phyloP scores from a whole-genome alignment of 1,140 invertebrate genomes.

The Dendrolimus kikuchii region DNA sequence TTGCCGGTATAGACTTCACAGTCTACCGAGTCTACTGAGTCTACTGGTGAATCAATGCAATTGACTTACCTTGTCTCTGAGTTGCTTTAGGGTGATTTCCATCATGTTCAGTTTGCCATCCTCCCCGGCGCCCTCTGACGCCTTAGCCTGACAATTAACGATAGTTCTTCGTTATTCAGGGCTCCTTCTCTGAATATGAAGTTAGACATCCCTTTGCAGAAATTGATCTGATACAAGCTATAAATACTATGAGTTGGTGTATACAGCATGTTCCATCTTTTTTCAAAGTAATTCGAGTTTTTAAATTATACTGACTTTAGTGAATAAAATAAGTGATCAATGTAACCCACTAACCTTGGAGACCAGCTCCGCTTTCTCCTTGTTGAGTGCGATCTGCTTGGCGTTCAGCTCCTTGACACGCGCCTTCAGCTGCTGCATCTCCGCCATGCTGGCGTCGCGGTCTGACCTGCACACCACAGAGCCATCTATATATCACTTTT shows the following conservation, averaged over 20 bases:
- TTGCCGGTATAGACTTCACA: no score
- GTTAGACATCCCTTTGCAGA: no score
- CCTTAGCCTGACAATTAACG: slow-evolving; percentile 42
- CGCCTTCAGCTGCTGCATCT: slow-evolving; percentile 91
- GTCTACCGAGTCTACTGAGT: slow-evolving; percentile 81
- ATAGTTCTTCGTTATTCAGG: no score
- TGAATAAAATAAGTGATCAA: not conserved
- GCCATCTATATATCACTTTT: no score
- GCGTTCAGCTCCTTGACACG: slow-evolving; percentile 89
- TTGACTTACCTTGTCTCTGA: slow-evolving; percentile 80
- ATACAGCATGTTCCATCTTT: no score
- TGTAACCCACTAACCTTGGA: slow-evolving; percentile 73
- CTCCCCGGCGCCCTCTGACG: slow-evolving; percentile 75
- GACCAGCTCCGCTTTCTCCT: slow-evolving; percentile 88
- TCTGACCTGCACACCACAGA: slow-evolving; percentile 70
- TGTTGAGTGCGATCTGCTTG: slow-evolving; percentile 83
- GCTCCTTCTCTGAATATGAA: no score
- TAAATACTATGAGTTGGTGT: no score
- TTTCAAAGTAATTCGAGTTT: no score
- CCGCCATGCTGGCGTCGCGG: slow-evolving; percentile 90
- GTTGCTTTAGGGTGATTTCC: slow-evolving; percentile 88
- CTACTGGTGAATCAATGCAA: slow-evolving; percentile 74
- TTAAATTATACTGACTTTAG: no score
- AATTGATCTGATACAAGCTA: no score
- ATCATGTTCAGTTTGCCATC: slow-evolving; percentile 85